Percentiles rank a stretch among this genome's conserved stretches.
Evolutionary conservation across 30 jellyfish, hydroid and myxozoan species (phyloP).

Genomic region (Hydractinia echinata): DNA sequence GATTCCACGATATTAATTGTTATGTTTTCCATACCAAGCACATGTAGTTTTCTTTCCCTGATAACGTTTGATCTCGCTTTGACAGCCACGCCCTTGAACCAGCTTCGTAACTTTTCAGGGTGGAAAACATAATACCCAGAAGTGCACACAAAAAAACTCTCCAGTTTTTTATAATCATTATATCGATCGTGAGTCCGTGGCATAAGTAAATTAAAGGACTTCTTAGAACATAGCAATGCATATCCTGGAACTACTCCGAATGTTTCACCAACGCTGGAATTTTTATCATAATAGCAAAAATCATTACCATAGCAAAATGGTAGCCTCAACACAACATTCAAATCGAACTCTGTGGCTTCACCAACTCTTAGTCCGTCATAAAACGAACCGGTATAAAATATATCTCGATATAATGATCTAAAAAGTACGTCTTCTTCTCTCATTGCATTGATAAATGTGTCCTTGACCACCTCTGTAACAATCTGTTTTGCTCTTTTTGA

Average conservation of each 20-base stretch:
- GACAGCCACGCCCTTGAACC: not conserved
- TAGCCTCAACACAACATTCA: conserved; percentile 18
- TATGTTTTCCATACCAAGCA: no score
- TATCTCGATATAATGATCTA: not conserved
- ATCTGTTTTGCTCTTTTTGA: not conserved
- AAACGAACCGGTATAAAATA: conserved; percentile 20
- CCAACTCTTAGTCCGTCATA: conserved; percentile 29
- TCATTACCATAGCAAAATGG: not conserved
- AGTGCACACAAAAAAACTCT: not conserved
- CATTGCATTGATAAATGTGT: conserved; percentile 3
- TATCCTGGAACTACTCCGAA: not conserved
- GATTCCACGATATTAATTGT: not conserved
- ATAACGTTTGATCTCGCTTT: not conserved
- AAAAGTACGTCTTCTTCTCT: not conserved
- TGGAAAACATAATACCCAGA: not conserved
- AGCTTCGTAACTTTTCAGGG: not conserved
- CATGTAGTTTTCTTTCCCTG: no score
- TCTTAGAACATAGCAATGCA: not conserved
- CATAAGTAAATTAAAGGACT: not conserved
- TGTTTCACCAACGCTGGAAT: conserved; percentile 1
- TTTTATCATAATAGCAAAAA: not conserved
- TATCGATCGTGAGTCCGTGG: not conserved
- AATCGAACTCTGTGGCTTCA: conserved; percentile 32
- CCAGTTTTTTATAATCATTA: not conserved
- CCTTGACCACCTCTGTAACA: not conserved